These are phyloP conservation scores for Enteromius radiatus DNA, from an alignment of 2,797 vertebrate species.

Conservation along the genomic window DNA sequence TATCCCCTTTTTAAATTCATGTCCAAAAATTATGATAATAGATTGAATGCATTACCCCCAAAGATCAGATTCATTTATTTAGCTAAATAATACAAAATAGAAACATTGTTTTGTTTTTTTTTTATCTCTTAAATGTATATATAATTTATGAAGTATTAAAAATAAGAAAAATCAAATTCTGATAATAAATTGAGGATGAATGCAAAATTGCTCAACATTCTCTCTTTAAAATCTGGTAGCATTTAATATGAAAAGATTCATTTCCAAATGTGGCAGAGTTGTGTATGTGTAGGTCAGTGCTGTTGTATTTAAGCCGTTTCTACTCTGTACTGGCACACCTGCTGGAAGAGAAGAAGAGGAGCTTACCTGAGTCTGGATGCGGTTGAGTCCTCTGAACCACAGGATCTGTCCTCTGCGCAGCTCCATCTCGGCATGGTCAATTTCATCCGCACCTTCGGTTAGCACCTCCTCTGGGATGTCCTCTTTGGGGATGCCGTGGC, in stretches of 20 bases:
- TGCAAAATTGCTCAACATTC: background rate
- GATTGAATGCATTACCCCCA: background rate
- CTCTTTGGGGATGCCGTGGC: conserved; percentile 90
- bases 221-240: background rate
- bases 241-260: background rate
- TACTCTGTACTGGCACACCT: background rate
- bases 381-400: conserved; percentile 98
- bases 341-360: background rate
- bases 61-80: background rate
- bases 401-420: conserved; percentile 94
- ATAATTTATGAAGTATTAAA: background rate
- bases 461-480: conserved; percentile 88
- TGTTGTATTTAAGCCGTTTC: background rate
- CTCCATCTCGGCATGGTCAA: conserved; percentile 97
- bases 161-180: background rate
- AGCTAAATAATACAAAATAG: background rate
- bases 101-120: too few relatives aligned
- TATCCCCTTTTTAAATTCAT: background rate
- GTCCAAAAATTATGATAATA: background rate
- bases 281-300: background rate
- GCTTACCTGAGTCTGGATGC: conserved; percentile 98
- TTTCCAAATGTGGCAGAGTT: background rate
- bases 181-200: background rate
- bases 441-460: conserved; percentile 88
- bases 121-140: background rate